Conservation (phyloP, 2,888 invertebrate species). For the Ectemnius lituratus region DNA sequence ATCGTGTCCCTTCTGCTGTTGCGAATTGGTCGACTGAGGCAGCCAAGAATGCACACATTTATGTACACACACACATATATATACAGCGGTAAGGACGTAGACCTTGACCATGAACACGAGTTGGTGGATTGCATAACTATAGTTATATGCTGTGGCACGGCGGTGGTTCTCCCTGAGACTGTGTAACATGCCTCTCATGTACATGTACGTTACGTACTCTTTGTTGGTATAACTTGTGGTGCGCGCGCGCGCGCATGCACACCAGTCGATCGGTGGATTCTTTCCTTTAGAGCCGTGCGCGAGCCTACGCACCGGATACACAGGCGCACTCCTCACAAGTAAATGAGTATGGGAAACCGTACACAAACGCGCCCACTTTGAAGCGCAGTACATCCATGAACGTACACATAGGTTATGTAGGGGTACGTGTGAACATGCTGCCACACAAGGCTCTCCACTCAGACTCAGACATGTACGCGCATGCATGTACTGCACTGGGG, state of each 20-base stretch:
- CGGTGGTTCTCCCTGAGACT: conserved; percentile 52
- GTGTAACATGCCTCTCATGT: conserved; percentile 23
- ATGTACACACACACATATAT: conserved; percentile 31
- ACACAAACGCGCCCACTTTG: not conserved
- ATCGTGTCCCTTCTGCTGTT: conserved; percentile 3
- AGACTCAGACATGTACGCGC: conserved; percentile 11
- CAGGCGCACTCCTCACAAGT: not conserved
- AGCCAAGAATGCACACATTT: conserved; percentile 16
- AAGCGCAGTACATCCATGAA: conserved; percentile 38
- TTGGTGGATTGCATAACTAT: conserved; percentile 72
- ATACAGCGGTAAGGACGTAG: conserved; percentile 55
- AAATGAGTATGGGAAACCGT: not conserved
- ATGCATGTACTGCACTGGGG: conserved; percentile 16
- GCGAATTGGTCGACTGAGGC: conserved; percentile 9
- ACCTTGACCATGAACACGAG: conserved; percentile 73
- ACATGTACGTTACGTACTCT: conserved; percentile 10
- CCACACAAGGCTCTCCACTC: conserved; percentile 14
- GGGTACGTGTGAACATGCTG: not conserved
- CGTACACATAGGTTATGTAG: conserved; percentile 20
- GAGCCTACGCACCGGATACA: conserved; percentile 11
- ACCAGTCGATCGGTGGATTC: conserved; percentile 33
- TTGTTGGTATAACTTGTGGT: not conserved
- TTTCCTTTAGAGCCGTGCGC: not conserved
- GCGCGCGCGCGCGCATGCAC: conserved; percentile 39
- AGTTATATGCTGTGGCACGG: conserved; percentile 62